Conservation (phyloP, 2,797 vertebrate species). For the Cossypha caffra region DNA sequence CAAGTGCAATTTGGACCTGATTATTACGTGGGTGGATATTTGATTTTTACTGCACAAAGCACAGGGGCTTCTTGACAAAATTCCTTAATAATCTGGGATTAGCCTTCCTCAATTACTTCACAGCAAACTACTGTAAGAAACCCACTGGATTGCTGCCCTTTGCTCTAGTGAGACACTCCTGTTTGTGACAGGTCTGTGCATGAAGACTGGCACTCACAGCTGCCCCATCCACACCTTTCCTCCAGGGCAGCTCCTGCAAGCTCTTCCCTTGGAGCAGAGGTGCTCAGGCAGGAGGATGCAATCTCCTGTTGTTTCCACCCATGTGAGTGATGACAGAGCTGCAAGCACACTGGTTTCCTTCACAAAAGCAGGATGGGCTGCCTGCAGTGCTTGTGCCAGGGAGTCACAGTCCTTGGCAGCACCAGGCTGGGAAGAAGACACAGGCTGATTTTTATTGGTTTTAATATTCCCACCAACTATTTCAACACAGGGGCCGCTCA, state of each 20-base stretch:
- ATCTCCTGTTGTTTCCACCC: not conserved
- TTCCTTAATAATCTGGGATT: not conserved
- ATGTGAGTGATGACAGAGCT: not conserved
- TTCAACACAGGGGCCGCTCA: not conserved
- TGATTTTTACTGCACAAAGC: not conserved
- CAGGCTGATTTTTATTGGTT: not conserved
- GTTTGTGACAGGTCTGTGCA: not conserved
- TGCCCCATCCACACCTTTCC: not conserved
- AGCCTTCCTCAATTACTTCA: not conserved
- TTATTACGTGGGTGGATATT: fast-evolving
- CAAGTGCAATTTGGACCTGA: fast-evolving
- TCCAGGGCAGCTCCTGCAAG: not conserved
- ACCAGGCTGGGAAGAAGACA: not conserved
- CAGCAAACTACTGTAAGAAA: not conserved
- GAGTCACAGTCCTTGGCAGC: not conserved
- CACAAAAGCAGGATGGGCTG: not conserved
- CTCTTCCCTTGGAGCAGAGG: not conserved
- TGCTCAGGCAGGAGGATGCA: not conserved
- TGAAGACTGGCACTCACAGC: not conserved
- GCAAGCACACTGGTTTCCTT: not conserved
- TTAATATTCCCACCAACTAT: not conserved
- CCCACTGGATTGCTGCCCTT: not conserved
- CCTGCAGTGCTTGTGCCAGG: not conserved
- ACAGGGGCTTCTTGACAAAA: not conserved
- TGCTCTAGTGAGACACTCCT: not conserved